A percentile compares a stretch with the other conserved stretches of the same genome.
Evolutionary conservation across 2,113 vertebrate species (phyloP).

Genomic region (Oryzias javanicus): DNA sequence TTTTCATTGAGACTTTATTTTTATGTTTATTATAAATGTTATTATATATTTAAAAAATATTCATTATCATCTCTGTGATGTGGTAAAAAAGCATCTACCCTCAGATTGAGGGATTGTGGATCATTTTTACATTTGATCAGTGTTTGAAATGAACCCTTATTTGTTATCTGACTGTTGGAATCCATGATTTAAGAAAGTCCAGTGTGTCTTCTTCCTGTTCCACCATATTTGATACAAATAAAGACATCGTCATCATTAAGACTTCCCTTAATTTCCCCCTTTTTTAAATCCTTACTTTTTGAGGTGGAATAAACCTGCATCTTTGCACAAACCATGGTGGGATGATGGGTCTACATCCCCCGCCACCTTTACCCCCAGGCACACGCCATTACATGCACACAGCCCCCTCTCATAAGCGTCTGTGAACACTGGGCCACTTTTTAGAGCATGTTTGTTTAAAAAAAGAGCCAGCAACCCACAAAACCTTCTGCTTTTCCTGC

Average conservation of each 20-base stretch:
- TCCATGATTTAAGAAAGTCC: background rate
- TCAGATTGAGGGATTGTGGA: too few relatives aligned
- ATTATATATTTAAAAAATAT: too few relatives aligned
- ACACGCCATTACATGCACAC: slow-evolving; percentile 37
- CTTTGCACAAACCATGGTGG: slow-evolving; percentile 26
- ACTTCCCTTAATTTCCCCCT: background rate
- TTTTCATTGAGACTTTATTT: too few relatives aligned
- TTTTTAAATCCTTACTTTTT: slow-evolving; percentile 3
- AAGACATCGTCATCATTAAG: background rate
- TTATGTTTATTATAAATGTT: too few relatives aligned
- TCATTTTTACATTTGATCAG: too few relatives aligned
- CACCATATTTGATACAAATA: background rate
- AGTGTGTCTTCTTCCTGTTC: background rate
- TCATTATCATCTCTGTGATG: too few relatives aligned
- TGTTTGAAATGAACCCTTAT: too few relatives aligned
- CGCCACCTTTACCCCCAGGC: slow-evolving; percentile 37
- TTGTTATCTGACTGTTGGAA: background rate
- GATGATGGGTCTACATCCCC: slow-evolving; percentile 32
- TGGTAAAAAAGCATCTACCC: too few relatives aligned
- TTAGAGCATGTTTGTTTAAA: slow-evolving; percentile 72
- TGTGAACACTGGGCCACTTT: slow-evolving; percentile 72
- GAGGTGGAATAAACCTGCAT: slow-evolving; percentile 15
- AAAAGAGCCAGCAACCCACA: slow-evolving; percentile 67
- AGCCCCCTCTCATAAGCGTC: slow-evolving; percentile 47
- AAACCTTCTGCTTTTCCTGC: slow-evolving; percentile 70